phyloP scores from a whole-genome alignment of 2,888 invertebrate genomes.

The Nematopogon swammerdamellus region DNA sequence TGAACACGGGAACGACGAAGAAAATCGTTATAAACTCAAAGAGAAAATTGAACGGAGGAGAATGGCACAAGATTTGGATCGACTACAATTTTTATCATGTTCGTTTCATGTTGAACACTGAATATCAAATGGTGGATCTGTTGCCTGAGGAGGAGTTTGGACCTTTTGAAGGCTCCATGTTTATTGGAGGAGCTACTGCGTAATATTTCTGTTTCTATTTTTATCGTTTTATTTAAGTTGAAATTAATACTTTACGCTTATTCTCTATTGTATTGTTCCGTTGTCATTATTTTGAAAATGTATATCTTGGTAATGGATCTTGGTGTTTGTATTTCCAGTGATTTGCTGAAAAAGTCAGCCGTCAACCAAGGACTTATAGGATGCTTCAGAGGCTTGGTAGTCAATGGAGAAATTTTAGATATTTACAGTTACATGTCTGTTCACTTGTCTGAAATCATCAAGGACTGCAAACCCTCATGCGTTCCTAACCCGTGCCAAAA shows the following conservation, averaged over 20 bases:
- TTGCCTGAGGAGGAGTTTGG: slow-evolving; percentile 85
- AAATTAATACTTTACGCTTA: too few species aligned
- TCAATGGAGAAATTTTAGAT: slow-evolving; percentile 87
- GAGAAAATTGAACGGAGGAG: slow-evolving; percentile 82
- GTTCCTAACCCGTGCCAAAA: slow-evolving; percentile 93
- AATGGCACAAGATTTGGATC: slow-evolving; percentile 96
- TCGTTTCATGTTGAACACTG: slow-evolving; percentile 88
- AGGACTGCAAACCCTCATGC: slow-evolving; percentile 92
- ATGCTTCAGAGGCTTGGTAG: slow-evolving; percentile 88
- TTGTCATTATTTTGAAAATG: too few species aligned
- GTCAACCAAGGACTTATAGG: slow-evolving; percentile 89
- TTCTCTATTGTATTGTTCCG: too few species aligned
- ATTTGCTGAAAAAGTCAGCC: slow-evolving; percentile 75
- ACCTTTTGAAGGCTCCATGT: slow-evolving; percentile 91
- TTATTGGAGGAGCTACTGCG: slow-evolving; percentile 90
- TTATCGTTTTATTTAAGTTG: too few species aligned
- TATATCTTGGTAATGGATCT: too few species aligned
- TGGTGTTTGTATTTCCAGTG: slow-evolving; percentile 61
- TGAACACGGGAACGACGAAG: slow-evolving; percentile 79
- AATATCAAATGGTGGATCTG: slow-evolving; percentile 84
- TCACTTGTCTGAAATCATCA: slow-evolving; percentile 86
- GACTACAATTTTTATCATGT: slow-evolving; percentile 94
- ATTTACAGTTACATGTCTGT: slow-evolving; percentile 92
- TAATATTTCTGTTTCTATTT: slow-evolving; percentile 38
- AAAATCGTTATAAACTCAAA: slow-evolving; percentile 81